These are phyloP conservation scores for Nasonia vitripennis DNA, from an alignment of 1,140 invertebrate genomes.

Conservation along the genomic window DNA sequence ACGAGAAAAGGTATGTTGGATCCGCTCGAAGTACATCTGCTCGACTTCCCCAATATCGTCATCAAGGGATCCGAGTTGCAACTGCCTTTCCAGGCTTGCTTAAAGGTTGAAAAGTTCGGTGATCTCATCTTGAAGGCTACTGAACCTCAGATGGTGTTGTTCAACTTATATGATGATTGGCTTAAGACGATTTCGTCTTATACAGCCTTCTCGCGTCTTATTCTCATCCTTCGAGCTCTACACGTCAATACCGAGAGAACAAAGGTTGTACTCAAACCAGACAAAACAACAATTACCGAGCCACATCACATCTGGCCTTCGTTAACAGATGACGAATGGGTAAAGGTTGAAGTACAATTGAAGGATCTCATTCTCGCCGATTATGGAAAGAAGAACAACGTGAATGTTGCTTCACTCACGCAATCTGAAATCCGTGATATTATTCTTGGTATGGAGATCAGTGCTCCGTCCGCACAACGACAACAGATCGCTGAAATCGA, in stretches of 20 bases:
- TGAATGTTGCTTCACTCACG: constrained; percentile 98
- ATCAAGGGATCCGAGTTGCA: constrained; percentile 99
- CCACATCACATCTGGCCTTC: constrained; percentile 99
- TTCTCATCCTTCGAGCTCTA: constrained; percentile 95
- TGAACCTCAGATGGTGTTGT: constrained; percentile 99
- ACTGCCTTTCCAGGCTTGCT: constrained; percentile 98
- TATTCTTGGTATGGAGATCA: constrained; percentile 99
- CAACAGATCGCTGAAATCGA: constrained; percentile 99
- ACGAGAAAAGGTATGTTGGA: constrained; percentile 99
- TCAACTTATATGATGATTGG: constrained; percentile 99
- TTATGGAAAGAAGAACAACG: constrained; percentile 99
- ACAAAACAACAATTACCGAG: constrained; percentile 99
- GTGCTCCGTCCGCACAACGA: constrained; percentile 97
- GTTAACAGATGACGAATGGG: constrained; percentile 98
- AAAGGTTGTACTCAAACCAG: constrained; percentile 98
- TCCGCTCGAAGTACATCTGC: constrained; percentile 98
- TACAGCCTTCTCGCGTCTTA: constrained; percentile 97
- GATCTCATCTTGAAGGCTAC: constrained; percentile 99
- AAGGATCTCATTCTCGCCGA: constrained; percentile 99
- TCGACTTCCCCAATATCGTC: constrained; percentile 99
- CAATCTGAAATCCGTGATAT: constrained; percentile 99
- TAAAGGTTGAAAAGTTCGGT: constrained; percentile 99
- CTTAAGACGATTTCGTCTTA: constrained; percentile 97
- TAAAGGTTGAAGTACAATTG: constrained; percentile 98
- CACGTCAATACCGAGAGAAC: constrained; percentile 99